Percentiles rank a stretch among this genome's conserved stretches.
These are phyloP conservation scores for Charadrius vociferus DNA, from an alignment of 2,113 vertebrate genomes.

Conservation along the genomic window DNA sequence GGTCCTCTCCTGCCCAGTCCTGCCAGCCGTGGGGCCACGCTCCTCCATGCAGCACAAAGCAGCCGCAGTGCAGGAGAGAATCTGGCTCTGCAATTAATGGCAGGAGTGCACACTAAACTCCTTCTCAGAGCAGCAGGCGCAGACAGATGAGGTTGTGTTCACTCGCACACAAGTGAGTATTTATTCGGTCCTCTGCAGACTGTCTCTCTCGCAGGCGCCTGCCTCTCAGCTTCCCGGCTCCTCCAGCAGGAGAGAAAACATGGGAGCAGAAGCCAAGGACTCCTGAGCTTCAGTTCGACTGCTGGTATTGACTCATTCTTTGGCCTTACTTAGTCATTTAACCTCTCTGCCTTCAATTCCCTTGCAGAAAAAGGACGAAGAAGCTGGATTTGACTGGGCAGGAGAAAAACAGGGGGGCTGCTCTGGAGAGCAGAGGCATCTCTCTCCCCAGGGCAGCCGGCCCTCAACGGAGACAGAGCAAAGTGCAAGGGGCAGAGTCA, in stretches of 20 bases:
- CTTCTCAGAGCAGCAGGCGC: neutral
- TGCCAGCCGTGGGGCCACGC: neutral
- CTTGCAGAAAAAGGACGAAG: neutral
- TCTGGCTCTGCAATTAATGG: neutral
- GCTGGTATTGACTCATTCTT: conserved; percentile 4
- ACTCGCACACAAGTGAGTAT: neutral
- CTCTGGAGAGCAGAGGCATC: neutral
- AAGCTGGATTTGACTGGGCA: neutral
- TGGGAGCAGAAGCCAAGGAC: neutral
- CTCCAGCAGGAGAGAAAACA: neutral
- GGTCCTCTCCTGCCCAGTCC: neutral
- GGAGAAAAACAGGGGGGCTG: neutral
- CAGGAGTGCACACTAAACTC: neutral
- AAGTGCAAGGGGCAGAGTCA: neutral
- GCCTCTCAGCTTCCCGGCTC: neutral
- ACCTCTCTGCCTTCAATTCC: neutral
- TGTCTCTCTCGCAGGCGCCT: neutral
- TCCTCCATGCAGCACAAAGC: neutral
- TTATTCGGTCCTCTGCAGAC: neutral
- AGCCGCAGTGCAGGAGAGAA: neutral
- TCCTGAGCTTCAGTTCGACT: neutral
- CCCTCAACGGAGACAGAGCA: neutral
- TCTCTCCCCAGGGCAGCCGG: neutral
- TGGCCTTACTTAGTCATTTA: neutral
- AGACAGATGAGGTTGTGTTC: conserved; percentile 29